Conservation (phyloP, 1,140 invertebrate genomes). For the Brachionus asplanchnoidis region DNA sequence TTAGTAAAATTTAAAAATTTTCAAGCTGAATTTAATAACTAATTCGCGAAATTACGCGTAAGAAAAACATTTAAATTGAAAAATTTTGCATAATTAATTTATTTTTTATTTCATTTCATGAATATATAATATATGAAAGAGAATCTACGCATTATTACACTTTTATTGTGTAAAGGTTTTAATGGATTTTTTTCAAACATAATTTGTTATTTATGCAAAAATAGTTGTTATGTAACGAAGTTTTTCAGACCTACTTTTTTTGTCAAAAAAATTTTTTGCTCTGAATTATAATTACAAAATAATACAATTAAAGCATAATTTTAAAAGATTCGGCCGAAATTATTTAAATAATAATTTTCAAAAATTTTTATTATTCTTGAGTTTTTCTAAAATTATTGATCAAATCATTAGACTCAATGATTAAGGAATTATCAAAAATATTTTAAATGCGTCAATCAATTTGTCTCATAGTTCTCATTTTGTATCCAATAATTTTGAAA, state of each 20-base stretch:
- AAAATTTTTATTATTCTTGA: no score
- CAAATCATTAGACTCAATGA: no score
- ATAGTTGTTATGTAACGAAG: background rate
- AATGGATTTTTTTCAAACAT: background rate
- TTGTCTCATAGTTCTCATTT: no score
- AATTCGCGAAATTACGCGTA: conserved; percentile 23
- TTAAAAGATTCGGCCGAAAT: no score
- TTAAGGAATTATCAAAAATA: no score
- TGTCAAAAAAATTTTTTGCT: background rate
- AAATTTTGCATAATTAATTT: background rate
- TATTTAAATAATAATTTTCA: no score
- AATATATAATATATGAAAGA: background rate
- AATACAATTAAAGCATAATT: no score
- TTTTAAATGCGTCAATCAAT: no score
- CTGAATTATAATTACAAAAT: no score
- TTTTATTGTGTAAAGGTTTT: background rate
- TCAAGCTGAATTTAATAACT: background rate
- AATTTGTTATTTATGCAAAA: background rate
- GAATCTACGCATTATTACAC: background rate
- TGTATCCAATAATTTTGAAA: no score
- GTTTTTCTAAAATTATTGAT: no score
- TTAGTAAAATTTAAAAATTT: background rate
- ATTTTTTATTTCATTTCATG: background rate
- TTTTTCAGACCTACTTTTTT: background rate
- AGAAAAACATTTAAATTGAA: background rate